Evolutionary conservation across 30 jellyfish, hydroid and myxozoan species (phyloP).

Genomic region (Pseudorhiza aurosa): DNA sequence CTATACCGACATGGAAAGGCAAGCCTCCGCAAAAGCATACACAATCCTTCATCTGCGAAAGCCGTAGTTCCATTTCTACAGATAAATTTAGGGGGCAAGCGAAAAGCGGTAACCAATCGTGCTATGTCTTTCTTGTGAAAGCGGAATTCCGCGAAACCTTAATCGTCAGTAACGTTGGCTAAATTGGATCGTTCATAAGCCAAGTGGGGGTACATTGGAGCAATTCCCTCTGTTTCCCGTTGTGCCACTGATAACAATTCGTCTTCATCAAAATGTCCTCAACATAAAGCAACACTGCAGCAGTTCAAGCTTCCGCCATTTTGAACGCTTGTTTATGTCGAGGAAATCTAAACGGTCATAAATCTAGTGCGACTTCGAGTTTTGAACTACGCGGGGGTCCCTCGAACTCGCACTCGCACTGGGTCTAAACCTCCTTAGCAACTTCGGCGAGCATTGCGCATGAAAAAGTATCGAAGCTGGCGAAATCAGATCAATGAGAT

Average conservation of each 20-base stretch:
- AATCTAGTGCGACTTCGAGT: no score
- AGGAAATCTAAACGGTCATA: no score
- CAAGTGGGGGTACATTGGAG: conserved; percentile 49
- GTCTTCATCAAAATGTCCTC: conserved; percentile 51
- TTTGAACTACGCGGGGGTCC: no score
- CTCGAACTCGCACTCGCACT: no score
- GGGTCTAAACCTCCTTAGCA: no score
- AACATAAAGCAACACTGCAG: not conserved
- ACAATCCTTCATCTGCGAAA: conserved; percentile 60
- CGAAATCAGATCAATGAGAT: no score
- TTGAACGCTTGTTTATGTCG: no score
- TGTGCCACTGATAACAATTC: not conserved
- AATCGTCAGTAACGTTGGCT: conserved; percentile 33
- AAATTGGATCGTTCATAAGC: conserved; percentile 24
- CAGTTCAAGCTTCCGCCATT: conserved; percentile 3
- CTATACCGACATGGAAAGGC: conserved; percentile 72
- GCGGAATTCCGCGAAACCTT: conserved; percentile 35
- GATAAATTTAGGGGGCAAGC: conserved; percentile 27
- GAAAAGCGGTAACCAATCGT: not conserved
- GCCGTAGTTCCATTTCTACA: conserved; percentile 49
- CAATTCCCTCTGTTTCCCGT: not conserved
- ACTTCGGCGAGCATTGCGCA: no score
- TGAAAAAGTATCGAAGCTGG: no score
- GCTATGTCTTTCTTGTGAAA: conserved; percentile 38
- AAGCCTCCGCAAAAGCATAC: conserved; percentile 50